Evolutionary conservation across 2,888 invertebrate genomes (phyloP), one percentile per base, ranked within the genome.

Genomic region (Metellina segmentata): DNA sequence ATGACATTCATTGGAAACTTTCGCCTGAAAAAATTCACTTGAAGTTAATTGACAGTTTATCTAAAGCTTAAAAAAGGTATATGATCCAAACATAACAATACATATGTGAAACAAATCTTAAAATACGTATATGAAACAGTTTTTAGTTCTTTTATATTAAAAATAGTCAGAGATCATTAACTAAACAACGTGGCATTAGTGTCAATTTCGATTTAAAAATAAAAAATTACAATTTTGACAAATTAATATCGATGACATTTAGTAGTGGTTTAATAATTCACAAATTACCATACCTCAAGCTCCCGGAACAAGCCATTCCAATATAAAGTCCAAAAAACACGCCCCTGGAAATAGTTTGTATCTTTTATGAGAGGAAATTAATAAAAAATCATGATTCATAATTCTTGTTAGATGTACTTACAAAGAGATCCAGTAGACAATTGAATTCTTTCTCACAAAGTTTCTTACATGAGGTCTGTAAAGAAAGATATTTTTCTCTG

Each of bases 301-400:
- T 93, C n/a, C 94, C 94, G 92, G 95, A 95, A 94, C 96, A 96
- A 75, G 95, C 94, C 93, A 96, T 94, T 6, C 94, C 94, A 81
- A 96, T 94, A 94, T 95, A 96, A 69, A 95, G 94, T 77, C 95
- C 95, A 75, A 96, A 91, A 94, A 96, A 96, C 6, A 94, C 93
- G 0, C 92, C 95, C 93, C 95, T 95, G 94, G 78, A 94, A 94
- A 61, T 78, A 88, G 7, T 78, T 78, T 51, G 9, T 16, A 7
- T 69, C 61, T 34, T 34, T 34, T 34, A 34, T 34, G 34, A 34
- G 34, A 34, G 34, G n/a, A 34, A 34, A 34, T 34, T 4, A 4
- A 34, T n/a, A n/a, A 4, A 34, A 34, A 34, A 34, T 34, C 34
- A 34, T 34, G 4, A 34, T 34, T 34, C 4, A 34, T 34, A 34